Percentiles rank a stretch among this genome's conserved stretches.
Evolutionary conservation across 2,113 vertebrate genomes (phyloP).

Genomic region (Cacatua alba): DNA sequence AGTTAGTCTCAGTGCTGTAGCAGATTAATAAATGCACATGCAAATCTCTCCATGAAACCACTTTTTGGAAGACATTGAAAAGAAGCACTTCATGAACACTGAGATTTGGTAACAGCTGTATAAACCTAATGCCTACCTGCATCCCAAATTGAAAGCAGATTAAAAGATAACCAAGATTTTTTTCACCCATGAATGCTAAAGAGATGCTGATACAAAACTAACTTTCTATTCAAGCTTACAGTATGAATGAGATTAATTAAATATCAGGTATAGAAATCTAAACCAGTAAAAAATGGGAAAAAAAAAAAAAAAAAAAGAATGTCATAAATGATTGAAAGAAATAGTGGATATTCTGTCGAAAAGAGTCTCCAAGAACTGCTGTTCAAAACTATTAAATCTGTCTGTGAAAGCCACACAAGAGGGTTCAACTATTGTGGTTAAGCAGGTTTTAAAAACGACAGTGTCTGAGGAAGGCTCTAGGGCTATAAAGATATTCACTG

Average conservation of each 20-base stretch:
- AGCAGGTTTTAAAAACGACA: not conserved
- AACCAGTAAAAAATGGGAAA: fast-evolving
- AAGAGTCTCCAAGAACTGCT: not conserved
- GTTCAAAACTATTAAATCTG: not conserved
- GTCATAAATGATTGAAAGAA: not conserved
- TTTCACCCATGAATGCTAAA: not conserved
- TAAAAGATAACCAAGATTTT: not conserved
- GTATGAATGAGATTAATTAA: not conserved
- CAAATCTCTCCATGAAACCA: not conserved
- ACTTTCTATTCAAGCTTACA: not conserved
- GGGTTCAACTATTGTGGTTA: not conserved
- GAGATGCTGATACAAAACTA: not conserved
- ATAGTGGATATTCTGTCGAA: not conserved
- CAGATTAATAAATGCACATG: not conserved
- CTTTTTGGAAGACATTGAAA: not conserved
- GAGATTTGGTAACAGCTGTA: not conserved
- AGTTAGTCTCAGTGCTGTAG: not conserved
- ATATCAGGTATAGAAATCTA: not conserved
- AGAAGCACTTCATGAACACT: not conserved
- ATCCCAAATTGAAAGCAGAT: not conserved
- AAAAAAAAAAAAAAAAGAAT: not conserved
- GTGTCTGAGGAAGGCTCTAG: not conserved
- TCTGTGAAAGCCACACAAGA: not conserved
- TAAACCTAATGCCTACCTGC: not conserved
- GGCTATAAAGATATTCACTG: not conserved